Conservation (phyloP, 2,113 vertebrate species). For the Eptesicus fuscus region DNA sequence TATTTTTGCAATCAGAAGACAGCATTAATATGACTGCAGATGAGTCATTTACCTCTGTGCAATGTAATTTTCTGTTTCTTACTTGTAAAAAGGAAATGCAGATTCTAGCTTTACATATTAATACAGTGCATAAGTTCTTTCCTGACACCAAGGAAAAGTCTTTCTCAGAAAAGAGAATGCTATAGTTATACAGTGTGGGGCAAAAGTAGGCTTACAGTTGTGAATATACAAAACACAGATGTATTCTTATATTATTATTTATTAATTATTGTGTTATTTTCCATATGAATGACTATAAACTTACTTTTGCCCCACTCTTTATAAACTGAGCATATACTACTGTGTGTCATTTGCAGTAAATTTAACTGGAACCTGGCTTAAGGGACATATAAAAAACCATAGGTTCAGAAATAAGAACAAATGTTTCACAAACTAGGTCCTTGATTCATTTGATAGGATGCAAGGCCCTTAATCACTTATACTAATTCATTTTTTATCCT, state of each 20-base stretch:
- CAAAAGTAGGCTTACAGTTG: neutral
- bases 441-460: neutral
- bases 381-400: neutral
- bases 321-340: neutral
- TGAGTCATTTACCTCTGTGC: neutral
- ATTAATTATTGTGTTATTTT: neutral
- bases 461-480: neutral
- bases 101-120: neutral
- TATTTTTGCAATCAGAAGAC: neutral
- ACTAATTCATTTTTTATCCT: neutral
- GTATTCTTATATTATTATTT: neutral
- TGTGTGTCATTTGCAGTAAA: neutral
- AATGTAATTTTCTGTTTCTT: neutral
- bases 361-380: neutral
- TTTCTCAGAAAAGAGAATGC: neutral
- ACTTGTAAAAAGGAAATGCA: neutral
- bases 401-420: conserved; percentile 7
- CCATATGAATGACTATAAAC: neutral
- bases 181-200: neutral
- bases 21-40: neutral
- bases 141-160: neutral
- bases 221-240: neutral
- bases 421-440: neutral
- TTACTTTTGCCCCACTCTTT: neutral
- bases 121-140: neutral